Base-by-base conservation (phyloP, 2,797 vertebrate genomes). In the Perodicticus potto region DNA sequence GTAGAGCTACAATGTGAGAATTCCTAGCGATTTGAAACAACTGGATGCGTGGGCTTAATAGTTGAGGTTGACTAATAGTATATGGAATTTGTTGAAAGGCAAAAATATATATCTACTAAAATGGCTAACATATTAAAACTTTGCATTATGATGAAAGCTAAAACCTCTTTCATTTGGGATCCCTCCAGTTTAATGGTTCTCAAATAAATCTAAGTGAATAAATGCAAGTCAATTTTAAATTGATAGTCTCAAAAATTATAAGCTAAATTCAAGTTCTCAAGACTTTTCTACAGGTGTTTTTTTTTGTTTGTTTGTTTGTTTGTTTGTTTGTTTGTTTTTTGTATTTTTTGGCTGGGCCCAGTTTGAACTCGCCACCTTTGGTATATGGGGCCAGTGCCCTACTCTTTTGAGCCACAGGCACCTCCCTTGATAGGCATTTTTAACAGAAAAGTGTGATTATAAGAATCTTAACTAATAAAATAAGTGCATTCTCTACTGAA, bases 401-500 rank as follows among this genome's bases (percentile, higher is more conserved):
- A n/a, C n/a, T n/a, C n/a, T n/a, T n/a, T n/a, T n/a, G n/a, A n/a
- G n/a, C n/a, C n/a, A n/a, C n/a, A n/a, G n/a, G n/a, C n/a, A n/a
- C n/a, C n/a, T n/a, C n/a, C n/a, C n/a, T n/a, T n/a, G n/a, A n/a
- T n/a, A n/a, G n/a, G n/a, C n/a, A 76, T 23, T 59, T 89, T 86
- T 49, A 96, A 84, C 84, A 92, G 16, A 94, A 93, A 57, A 78
- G 43, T 59, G 1, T 74, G 69, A 89, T 55, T 83, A 70, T 63
- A 92, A 95, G 92, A 89, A 87, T 81, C 4, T 6, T 78, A 65
- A 89, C 27, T 96, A 92, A 92, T 77, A 94, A 91, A 98, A 98
- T 96, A 85, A 85, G 73, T 97, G 19, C 14, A 74, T 80, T 97
- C 94, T 97, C 69, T 95, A 84, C 55, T 96, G 63, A 97, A 77